Evolutionary conservation across 2,113 vertebrate genomes (phyloP).

Genomic region (Megatriorchis doriae): DNA sequence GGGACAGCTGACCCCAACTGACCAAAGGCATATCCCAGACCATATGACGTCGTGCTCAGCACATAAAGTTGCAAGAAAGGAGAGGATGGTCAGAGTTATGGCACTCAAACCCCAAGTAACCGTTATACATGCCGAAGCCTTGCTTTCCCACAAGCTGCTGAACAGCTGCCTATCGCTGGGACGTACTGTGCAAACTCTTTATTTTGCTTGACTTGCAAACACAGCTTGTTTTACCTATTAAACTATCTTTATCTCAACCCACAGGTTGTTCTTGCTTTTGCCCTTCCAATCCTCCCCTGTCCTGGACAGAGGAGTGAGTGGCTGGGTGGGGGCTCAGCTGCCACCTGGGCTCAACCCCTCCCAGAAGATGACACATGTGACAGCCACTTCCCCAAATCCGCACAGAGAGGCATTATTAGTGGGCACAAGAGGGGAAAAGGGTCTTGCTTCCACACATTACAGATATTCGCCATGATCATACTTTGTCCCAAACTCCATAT

Average conservation of each 20-base stretch:
- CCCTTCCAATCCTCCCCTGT: not conserved
- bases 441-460: not conserved
- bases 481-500: not conserved
- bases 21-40: not conserved
- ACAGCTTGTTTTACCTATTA: not conserved
- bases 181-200: not conserved
- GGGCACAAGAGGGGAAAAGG: not conserved
- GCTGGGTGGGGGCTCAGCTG: not conserved
- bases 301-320: not conserved
- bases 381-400: not conserved
- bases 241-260: not conserved
- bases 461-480: not conserved
- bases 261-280: not conserved
- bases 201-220: not conserved
- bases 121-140: rapidly evolving
- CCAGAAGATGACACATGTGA: rapidly evolving
- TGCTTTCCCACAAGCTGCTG: not conserved
- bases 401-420: rapidly evolving
- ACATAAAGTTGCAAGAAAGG: not conserved
- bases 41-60: rapidly evolving
- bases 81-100: rapidly evolving
- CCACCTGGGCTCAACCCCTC: not conserved
- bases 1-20: not conserved
- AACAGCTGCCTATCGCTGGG: no score
- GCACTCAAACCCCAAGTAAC: not conserved